Conservation (phyloP, 2,113 vertebrate species). For the Smithornis capensis region DNA sequence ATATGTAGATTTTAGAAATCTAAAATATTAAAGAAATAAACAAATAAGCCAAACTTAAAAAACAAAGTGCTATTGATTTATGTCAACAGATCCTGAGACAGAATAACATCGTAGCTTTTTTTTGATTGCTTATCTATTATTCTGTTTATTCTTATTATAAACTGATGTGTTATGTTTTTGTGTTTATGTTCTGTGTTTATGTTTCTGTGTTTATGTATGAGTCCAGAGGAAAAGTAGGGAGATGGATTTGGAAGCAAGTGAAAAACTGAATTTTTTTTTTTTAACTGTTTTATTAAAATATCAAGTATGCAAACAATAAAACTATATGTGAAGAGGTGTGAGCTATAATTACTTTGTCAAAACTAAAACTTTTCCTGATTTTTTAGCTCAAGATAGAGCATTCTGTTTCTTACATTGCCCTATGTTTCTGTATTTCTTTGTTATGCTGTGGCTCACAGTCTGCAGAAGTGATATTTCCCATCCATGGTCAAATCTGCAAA, state of each 20-base stretch:
- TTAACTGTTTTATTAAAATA: background rate
- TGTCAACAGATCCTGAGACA: slow-evolving; percentile 5
- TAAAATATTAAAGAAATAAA: slow-evolving; percentile 41
- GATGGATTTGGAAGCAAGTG: background rate
- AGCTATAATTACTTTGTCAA: background rate
- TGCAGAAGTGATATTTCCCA: background rate
- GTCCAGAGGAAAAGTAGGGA: background rate
- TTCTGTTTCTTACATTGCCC: background rate
- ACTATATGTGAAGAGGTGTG: background rate
- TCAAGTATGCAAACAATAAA: background rate
- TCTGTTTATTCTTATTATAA: slow-evolving; percentile 59
- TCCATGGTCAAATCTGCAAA: background rate
- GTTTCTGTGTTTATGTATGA: background rate
- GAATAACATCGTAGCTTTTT: background rate
- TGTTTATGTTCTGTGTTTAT: background rate
- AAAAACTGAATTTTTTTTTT: background rate
- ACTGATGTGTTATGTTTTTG: background rate
- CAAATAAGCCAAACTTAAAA: slow-evolving; percentile 17
- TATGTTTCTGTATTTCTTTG: background rate
- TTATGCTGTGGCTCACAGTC: background rate
- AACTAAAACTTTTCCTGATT: background rate
- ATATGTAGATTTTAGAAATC: background rate
- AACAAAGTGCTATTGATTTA: slow-evolving; percentile 32
- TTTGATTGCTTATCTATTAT: slow-evolving; percentile 27
- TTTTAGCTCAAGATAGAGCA: background rate